Conservation (phyloP, 2,113 vertebrate species). For the Ceyx cyanopectus region DNA sequence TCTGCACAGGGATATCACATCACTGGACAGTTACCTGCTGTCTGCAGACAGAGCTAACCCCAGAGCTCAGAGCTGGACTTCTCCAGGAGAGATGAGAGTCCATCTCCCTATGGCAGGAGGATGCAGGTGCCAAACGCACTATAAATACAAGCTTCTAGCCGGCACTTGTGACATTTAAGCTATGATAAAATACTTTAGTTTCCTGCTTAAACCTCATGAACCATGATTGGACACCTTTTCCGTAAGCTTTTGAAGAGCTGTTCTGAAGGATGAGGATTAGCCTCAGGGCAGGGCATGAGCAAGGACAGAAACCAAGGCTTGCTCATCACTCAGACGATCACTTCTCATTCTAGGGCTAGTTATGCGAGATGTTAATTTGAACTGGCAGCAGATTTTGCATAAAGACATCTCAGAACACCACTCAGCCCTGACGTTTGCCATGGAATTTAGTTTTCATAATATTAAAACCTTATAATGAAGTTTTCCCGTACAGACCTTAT, state of each 20-base stretch:
- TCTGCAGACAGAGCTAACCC: not conserved
- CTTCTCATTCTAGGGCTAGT: conserved; percentile 3
- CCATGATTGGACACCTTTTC: not conserved
- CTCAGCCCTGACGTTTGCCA: not conserved
- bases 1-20: rapidly evolving
- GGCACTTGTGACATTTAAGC: not conserved
- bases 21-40: not conserved
- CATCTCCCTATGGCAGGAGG: not conserved
- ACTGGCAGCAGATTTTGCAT: conserved; percentile 27
- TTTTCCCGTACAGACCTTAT: not conserved
- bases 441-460: not conserved
- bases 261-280: not conserved
- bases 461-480: not conserved
- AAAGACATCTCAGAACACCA: not conserved
- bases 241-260: not conserved
- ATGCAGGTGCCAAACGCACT: not conserved
- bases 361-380: not conserved
- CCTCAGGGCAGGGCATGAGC: not conserved
- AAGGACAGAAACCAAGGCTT: conserved; percentile 1
- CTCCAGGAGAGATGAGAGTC: not conserved
- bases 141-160: not conserved
- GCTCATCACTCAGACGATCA: not conserved
- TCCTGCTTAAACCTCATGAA: not conserved
- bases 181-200: not conserved
- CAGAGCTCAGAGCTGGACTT: not conserved